Percentiles rank a stretch among this genome's conserved stretches.
phyloP scores from a whole-genome alignment of 2,113 vertebrate species.

The Stegastes partitus region DNA sequence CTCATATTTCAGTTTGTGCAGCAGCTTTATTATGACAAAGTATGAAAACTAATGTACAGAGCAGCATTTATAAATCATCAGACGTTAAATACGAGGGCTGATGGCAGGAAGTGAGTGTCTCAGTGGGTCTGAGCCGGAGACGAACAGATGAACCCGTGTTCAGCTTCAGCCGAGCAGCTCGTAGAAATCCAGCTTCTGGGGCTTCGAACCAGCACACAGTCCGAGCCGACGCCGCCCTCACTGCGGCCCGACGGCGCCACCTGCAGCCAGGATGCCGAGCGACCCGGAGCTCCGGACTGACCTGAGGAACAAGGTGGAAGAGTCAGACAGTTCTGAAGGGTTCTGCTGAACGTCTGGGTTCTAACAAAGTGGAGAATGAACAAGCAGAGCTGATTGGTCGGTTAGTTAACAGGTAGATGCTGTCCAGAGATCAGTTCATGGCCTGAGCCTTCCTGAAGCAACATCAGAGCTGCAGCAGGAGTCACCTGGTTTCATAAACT shows the following conservation, averaged over 20 bases:
- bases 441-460: too few species aligned
- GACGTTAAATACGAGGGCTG: too few species aligned
- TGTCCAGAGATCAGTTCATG: too few species aligned
- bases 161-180: conserved; percentile 60
- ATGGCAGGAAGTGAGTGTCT: conserved; percentile 14
- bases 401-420: too few species aligned
- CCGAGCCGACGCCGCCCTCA: conserved; percentile 1
- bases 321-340: not conserved
- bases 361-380: too few species aligned
- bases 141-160: conserved; percentile 79
- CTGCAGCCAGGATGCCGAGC: conserved; percentile 52
- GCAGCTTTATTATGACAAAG: too few species aligned
- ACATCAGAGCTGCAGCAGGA: too few species aligned
- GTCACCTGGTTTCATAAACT: too few species aligned
- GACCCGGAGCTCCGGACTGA: conserved; percentile 56
- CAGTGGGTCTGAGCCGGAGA: conserved; percentile 56
- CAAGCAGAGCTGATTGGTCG: not conserved
- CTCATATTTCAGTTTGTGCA: too few species aligned
- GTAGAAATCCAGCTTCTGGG: conserved; percentile 69
- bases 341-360: too few species aligned
- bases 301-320: conserved; percentile 60
- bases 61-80: too few species aligned
- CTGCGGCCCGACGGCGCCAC: not conserved
- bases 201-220: conserved; percentile 79
- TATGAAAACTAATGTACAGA: too few species aligned